Evolutionary conservation across 2,888 invertebrate species (phyloP), one percentile per base, ranked within the genome.

Genomic region (Chymomyza amoena): DNA sequence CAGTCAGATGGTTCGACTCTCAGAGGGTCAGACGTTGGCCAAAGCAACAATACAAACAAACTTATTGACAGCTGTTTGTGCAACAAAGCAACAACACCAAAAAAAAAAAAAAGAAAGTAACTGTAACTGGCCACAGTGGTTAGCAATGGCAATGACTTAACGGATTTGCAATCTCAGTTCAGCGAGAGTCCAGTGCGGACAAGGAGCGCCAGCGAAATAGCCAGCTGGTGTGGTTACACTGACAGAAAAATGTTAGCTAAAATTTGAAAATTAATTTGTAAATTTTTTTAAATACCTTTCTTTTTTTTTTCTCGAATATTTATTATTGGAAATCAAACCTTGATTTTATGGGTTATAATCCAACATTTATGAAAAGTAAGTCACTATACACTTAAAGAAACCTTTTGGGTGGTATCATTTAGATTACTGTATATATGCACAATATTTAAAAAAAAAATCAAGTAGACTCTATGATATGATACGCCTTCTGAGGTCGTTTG

Each of bases 141-240:
- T 88, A 86, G 84, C 84, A 75, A 74, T 79, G 87, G 84, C 87
- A 82, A 88, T 86, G 88, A 86, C 88, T 88, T 84, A 88, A 84
- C 88, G 88, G 84, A 88, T 84, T 84, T 84, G 78, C 85, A 87
- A 84, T 84, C 87, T 83, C 88, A 85, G 81, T 72, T 72, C 59
- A 32, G 54, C n/a, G 45, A 50, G 51, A 16, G 45, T 45, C 50
- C 16, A 61, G 50, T 9, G 18, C 63, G 54, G 57, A 52, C 10
- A 51, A n/a, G 15, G 36, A n/a, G 25, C 64, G 28, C n/a, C 39
- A 28, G 45, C 54, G 15, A 45, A 64, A 56, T 59, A 52, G 32
- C 32, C 54, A 61, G 50, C 45, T 15, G 36, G 16, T 64, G n/a
- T n/a, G 54, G 32, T 9, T 54, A 68, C 54, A 63, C 67, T 61